A percentile compares a stretch with the other conserved stretches of the same genome.
Evolutionary conservation across 1,140 invertebrate species (phyloP).

Genomic region (Dysdera silvatica): DNA sequence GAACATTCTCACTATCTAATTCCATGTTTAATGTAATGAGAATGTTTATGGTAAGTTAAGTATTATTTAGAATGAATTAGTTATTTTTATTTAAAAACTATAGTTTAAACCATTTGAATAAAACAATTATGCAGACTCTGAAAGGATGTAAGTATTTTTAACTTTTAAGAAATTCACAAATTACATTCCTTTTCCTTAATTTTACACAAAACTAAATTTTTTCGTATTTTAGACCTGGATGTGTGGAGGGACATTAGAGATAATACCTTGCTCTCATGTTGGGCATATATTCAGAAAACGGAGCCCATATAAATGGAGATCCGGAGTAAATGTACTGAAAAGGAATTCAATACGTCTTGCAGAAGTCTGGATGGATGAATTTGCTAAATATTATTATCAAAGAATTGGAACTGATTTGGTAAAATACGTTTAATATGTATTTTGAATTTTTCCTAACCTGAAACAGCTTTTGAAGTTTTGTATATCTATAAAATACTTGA

Average conservation of each 20-base stretch:
- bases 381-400: conserved; percentile 96
- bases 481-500: conserved; percentile 6
- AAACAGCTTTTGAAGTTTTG: too few relatives aligned
- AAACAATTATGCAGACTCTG: too few relatives aligned
- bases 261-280: conserved; percentile 98
- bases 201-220: too few relatives aligned
- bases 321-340: conserved; percentile 88
- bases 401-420: conserved; percentile 90
- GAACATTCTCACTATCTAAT: too few relatives aligned
- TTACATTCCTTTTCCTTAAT: too few relatives aligned
- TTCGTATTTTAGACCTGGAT: conserved; percentile 53
- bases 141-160: too few relatives aligned
- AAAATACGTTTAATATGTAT: conserved; percentile 30
- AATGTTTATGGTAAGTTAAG: too few relatives aligned
- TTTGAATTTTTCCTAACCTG: background rate
- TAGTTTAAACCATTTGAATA: too few relatives aligned
- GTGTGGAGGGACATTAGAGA: conserved; percentile 82
- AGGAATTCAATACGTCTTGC: conserved; percentile 84
- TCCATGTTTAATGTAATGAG: too few relatives aligned
- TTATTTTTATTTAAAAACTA: too few relatives aligned
- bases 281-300: conserved; percentile 96
- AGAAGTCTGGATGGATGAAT: conserved; percentile 93
- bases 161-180: too few relatives aligned
- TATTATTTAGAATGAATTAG: too few relatives aligned
- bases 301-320: conserved; percentile 82